These are phyloP conservation scores for Aromia moschata DNA, from an alignment of 2,888 invertebrate genomes.

Conservation along the genomic window DNA sequence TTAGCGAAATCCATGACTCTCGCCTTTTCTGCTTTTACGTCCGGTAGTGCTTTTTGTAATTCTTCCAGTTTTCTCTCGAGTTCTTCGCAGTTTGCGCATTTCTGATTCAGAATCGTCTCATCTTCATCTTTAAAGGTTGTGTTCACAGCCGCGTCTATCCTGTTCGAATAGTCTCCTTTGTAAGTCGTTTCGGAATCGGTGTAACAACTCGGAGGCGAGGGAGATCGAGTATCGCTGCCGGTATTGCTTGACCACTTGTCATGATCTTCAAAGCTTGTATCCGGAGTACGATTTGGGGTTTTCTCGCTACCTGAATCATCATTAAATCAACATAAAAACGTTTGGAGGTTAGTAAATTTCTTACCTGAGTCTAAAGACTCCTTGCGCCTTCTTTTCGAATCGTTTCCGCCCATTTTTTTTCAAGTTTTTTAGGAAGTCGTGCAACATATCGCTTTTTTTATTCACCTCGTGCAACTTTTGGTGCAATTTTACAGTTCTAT, in stretches of 20 bases:
- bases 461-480: slow-evolving; percentile 36
- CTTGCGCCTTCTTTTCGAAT: not conserved
- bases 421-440: slow-evolving; percentile 43
- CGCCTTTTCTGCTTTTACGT: slow-evolving; percentile 65
- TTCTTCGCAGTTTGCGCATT: slow-evolving; percentile 39
- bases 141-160: slow-evolving; percentile 41
- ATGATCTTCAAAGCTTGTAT: slow-evolving; percentile 43
- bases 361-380: slow-evolving; percentile 10
- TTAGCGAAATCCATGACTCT: slow-evolving; percentile 62
- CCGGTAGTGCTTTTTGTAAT: slow-evolving; percentile 65
- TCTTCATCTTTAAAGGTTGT: slow-evolving; percentile 38
- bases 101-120: slow-evolving; percentile 12
- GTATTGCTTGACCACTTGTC: slow-evolving; percentile 44
- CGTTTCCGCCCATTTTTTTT: slow-evolving; percentile 27
- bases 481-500: slow-evolving; percentile 12
- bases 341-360: no score
- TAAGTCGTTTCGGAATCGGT: slow-evolving; percentile 42
- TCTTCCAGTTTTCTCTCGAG: slow-evolving; percentile 59
- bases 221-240: slow-evolving; percentile 14
- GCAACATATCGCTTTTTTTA: slow-evolving; percentile 40
- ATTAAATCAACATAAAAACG: no score
- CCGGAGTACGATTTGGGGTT: slow-evolving; percentile 1
- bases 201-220: slow-evolving; percentile 39
- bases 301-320: slow-evolving; percentile 3
- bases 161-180: slow-evolving; percentile 17